Conservation (phyloP, 1,140 invertebrate species). For the Macrobrachium nipponense region DNA sequence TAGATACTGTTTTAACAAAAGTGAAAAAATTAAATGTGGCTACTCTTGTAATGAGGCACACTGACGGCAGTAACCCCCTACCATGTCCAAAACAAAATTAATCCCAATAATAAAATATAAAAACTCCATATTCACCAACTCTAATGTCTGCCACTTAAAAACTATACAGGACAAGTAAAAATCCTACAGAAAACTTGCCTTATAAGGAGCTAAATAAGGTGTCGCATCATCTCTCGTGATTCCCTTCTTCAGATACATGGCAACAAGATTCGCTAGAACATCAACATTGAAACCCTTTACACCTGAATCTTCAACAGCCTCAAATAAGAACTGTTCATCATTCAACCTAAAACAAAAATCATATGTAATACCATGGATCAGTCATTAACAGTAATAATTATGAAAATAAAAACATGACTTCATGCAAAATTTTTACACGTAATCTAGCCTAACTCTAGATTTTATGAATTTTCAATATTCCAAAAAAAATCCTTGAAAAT, state of each 20-base stretch:
- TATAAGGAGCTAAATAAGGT: constrained; percentile 27
- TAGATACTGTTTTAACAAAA: background rate
- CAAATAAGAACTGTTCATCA: constrained; percentile 42
- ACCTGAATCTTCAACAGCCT: constrained; percentile 32
- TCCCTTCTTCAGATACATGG: constrained; percentile 55
- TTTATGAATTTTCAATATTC: too few species aligned
- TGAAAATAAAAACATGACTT: too few species aligned
- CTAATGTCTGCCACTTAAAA: background rate
- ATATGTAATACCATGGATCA: background rate
- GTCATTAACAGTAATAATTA: too few species aligned
- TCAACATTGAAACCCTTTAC: constrained; percentile 44
- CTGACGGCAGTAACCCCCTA: too few species aligned
- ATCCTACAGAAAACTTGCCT: constrained; percentile 6
- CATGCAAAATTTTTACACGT: too few species aligned
- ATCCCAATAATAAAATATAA: too few species aligned
- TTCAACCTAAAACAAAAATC: constrained; percentile 23
- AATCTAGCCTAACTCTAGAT: too few species aligned
- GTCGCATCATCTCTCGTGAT: constrained; percentile 21
- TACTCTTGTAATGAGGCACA: too few species aligned
- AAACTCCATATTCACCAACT: background rate
- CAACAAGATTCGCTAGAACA: constrained; percentile 26
- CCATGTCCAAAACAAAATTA: too few species aligned
- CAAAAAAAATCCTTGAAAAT: too few species aligned
- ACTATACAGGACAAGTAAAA: background rate
- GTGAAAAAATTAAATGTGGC: background rate